Evolutionary conservation across 1,140 invertebrate species (phyloP).

Genomic region (Fopius arisanus): DNA sequence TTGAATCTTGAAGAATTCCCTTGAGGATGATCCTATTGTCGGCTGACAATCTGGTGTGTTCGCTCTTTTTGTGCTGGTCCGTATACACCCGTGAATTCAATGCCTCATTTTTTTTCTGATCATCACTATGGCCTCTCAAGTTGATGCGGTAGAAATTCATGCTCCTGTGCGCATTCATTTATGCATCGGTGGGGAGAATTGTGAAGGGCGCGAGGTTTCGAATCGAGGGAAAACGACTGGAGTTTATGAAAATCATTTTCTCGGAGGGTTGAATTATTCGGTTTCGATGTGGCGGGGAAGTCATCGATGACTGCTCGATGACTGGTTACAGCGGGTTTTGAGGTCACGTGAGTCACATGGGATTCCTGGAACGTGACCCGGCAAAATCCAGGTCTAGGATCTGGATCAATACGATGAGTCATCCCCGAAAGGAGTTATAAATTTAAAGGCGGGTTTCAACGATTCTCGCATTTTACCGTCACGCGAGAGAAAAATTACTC

Average conservation of each 20-base stretch:
- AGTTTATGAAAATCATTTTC: not conserved
- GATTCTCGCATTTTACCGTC: not conserved
- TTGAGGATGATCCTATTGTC: not conserved
- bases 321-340: not conserved
- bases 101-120: not conserved
- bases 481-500: not conserved
- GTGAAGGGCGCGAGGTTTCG: not conserved
- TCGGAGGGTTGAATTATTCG: not conserved
- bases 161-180: not conserved
- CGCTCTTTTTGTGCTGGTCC: not conserved
- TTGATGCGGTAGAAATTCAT: not conserved
- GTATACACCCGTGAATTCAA: not conserved
- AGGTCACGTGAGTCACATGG: too few relatives aligned
- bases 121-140: not conserved
- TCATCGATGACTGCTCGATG: not conserved
- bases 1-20: conserved; percentile 2
- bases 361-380: too few relatives aligned
- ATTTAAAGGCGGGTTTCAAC: not conserved
- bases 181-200: not conserved
- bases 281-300: too few relatives aligned
- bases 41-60: not conserved
- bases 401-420: not conserved
- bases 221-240: not conserved
- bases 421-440: not conserved
- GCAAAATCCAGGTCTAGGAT: not conserved